Evolutionary conservation across 2,888 invertebrate genomes (phyloP), one percentile per base, ranked within the genome.

Genomic region (Chloroclystis v-ata): DNA sequence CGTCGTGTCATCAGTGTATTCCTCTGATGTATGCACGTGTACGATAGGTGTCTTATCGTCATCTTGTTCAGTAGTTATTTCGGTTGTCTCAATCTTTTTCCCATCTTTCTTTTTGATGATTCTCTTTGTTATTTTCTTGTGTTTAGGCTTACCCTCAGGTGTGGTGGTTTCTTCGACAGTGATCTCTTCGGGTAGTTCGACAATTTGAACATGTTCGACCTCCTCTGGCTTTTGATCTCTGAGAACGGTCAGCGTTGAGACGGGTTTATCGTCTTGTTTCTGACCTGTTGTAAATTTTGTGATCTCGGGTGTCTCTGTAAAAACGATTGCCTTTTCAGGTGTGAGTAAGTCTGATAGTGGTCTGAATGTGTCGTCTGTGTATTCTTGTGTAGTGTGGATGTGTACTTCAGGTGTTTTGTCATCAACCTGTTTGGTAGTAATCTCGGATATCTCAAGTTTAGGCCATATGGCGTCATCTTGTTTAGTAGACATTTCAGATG

Each of bases 1-100:
- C 5, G 59, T 25, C 28, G 57, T 50, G 39, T 62, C 59, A 4
- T 54, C 43, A 26, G 57, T 71, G 7, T 35, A 46, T 29, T 52
- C 60, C 47, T 62, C 60, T 53, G 57, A 61, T 42, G 54, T 70
- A 29, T 78, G 65, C 49, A 86, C 54, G 68, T 68, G 24, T 54
- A 63, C 13, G 69, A 49, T 58, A 72, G 63, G 62, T 60, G 44
- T 54, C 49, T 67, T 50, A 29, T 62, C 59, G 8, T 78, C 72
- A 50, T 72, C 79, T 40, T 84, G 50, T 47, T 54, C 66, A 28
- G 67, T 76, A 55, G 78, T 80, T 10, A 61, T 61, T 40, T 59
- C 43, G 24, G 58, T 71, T 2, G 59, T 86, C 52, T 52, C 55
- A n/a, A 54, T 30, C 33, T 20, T 76, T 63, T 58, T 55, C 2